These are phyloP conservation scores for Chrysocyon brachyurus DNA, from an alignment of 2,797 vertebrate species.

Conservation along the genomic window DNA sequence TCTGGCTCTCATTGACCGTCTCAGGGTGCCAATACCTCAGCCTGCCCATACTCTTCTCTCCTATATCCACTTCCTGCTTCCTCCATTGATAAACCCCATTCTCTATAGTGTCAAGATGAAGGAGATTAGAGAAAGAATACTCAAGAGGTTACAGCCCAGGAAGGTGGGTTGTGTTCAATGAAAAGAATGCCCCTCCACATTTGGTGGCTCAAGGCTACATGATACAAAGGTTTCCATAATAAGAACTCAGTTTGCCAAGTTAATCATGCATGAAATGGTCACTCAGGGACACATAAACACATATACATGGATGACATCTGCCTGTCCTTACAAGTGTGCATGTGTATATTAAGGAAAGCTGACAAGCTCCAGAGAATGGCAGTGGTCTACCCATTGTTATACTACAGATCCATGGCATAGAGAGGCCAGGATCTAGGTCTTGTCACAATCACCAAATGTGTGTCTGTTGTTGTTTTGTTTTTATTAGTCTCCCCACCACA, in stretches of 20 bases:
- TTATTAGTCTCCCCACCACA: neutral
- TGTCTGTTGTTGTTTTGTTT: neutral
- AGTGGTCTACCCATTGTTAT: neutral
- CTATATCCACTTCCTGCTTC: constrained; percentile 80
- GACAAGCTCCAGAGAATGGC: neutral
- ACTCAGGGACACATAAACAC: too few species aligned
- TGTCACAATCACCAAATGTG: neutral
- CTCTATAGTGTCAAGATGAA: constrained; percentile 82
- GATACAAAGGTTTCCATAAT: neutral
- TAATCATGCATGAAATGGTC: neutral
- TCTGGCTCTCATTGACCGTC: constrained; percentile 65
- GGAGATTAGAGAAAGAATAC: constrained; percentile 77
- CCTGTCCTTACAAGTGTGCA: neutral
- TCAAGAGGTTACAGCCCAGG: constrained; percentile 54
- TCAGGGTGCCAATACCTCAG: constrained; percentile 65
- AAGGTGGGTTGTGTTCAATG: constrained; percentile 56
- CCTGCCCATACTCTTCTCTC: constrained; percentile 77
- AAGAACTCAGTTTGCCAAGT: neutral
- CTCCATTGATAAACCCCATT: constrained; percentile 79
- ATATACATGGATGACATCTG: neutral
- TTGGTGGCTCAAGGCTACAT: neutral
- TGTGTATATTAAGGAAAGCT: neutral
- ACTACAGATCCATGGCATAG: neutral
- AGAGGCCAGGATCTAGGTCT: neutral
- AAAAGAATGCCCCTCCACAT: neutral